Base-by-base conservation (phyloP, 1,140 invertebrate species). In the Drosophila nannoptera region DNA sequence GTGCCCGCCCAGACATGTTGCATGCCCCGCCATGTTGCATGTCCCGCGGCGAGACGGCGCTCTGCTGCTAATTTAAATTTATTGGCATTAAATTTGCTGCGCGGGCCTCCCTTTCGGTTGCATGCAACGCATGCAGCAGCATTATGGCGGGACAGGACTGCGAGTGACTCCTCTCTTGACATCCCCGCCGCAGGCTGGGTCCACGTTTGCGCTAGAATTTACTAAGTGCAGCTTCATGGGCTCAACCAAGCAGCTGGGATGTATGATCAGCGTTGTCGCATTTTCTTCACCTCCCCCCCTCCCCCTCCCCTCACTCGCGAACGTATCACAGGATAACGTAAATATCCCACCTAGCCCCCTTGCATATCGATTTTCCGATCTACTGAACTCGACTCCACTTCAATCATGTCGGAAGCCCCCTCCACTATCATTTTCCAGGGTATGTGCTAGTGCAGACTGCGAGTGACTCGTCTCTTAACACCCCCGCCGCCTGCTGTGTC, bases 41-140 rank as follows among this genome's bases (percentile, higher is more conserved):
- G 43, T 61, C 61, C 53, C 54, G 71, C 48, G 36, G 38, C 42
- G 36, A 56, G 60, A 67, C 74, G 69, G 69, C 72, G 74, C 64
- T 76, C 59, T 62, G 76, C 81, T 65, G 76, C 81, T 83, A 83
- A 83, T 83, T 83, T 84, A 84, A 83, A 83, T 83, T 83, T 83
- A 83, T 83, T 83, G 80, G 73, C 78, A 84, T 83, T 56, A 76
- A 84, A 83, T 83, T 83, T 80, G 69, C 73, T 77, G n/a, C n/a
- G n/a, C 48, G 11, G 33, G 62, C 36, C 69, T 71, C 40, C 33
- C 56, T 56, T 71, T 61, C 38, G 55, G 31, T 31, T 42, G 66
- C 52, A 68, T 67, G 50, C 33, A 50, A 42, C 53, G 64, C 74
- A 9, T 38, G 5, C 38, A 59, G 40, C 14, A 38, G 46, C 7